Evolutionary conservation across 2,797 vertebrate genomes (phyloP), one percentile per base, ranked within the genome.

Genomic region (Bovichtus diacanthus): DNA sequence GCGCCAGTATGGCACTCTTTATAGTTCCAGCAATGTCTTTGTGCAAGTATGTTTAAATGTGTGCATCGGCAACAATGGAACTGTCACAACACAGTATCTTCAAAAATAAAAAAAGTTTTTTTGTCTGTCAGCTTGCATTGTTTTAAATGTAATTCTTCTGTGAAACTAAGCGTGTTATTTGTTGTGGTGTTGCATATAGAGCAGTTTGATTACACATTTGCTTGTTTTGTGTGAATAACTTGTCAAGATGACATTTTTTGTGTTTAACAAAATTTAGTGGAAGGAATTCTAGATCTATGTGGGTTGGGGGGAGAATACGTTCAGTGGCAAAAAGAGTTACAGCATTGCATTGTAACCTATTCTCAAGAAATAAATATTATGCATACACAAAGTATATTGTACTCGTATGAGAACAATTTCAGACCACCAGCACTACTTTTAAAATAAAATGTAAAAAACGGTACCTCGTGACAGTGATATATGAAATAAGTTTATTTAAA

Each of bases 341-440:
- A 95, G 94, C 94, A 94, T 95, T 95, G 94, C 94, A 95, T 95
- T 95, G 95, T 94, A 94, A 95, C 93, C 89, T 93, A 93, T 94
- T 95, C 93, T 95, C 92, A 95, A 93, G 91, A 95, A 93, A 94
- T 93, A 88, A 95, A 93, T 94, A 93, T 94, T 96, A 95, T 96
- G 95, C 95, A 95, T 94, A 94, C 87, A 92, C 91, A 94, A 95
- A 95, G 90, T 95, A 92, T 95, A 95, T 95, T 96, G 95, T 95
- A 92, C 94, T 95, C 94, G 85, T 87, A 93, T 74, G 91, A 95
- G 92, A 93, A 94, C 93, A 95, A 95, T 94, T 95, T 95, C 95
- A 94, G 92, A 95, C 93, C 95, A 96, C 95, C 95, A 96, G 95
- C 95, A 95, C 94, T 94, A 94, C 94, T 95, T 95, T 94, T 92